Conservation (phyloP, 2,113 vertebrate species). For the Garra rufa region DNA sequence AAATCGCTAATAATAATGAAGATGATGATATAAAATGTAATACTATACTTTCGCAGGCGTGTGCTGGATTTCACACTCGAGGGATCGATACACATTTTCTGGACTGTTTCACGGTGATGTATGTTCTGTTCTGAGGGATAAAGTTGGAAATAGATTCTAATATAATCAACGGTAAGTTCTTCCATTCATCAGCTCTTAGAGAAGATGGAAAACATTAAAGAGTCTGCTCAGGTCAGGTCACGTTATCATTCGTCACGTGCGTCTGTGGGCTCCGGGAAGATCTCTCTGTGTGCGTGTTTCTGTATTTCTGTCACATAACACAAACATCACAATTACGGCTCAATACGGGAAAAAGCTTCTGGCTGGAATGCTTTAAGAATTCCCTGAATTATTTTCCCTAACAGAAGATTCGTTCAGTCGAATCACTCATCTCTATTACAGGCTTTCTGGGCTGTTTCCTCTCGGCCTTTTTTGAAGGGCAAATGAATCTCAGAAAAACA, state of each 20-base stretch:
- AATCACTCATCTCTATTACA: background rate
- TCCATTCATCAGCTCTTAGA: background rate
- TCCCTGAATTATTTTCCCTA: background rate
- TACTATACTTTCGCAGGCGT: too few species aligned
- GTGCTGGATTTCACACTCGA: background rate
- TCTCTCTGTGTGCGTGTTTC: background rate
- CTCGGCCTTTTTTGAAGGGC: background rate
- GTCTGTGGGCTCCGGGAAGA: background rate
- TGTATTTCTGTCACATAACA: slow-evolving; percentile 2
- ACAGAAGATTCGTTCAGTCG: background rate
- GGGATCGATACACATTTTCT: background rate
- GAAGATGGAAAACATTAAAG: background rate
- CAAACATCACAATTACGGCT: background rate
- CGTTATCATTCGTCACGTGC: background rate
- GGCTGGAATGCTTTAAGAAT: background rate
- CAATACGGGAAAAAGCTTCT: slow-evolving; percentile 13
- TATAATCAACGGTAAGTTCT: background rate
- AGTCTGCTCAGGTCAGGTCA: background rate
- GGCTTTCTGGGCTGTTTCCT: background rate
- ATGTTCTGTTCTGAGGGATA: background rate
- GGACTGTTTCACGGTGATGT: background rate
- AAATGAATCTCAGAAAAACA: background rate
- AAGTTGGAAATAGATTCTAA: background rate
- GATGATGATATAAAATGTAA: too few species aligned
- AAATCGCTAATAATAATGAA: too few species aligned